Conservation (phyloP, 1,140 invertebrate genomes). For the Aphaenogaster floridana region DNA sequence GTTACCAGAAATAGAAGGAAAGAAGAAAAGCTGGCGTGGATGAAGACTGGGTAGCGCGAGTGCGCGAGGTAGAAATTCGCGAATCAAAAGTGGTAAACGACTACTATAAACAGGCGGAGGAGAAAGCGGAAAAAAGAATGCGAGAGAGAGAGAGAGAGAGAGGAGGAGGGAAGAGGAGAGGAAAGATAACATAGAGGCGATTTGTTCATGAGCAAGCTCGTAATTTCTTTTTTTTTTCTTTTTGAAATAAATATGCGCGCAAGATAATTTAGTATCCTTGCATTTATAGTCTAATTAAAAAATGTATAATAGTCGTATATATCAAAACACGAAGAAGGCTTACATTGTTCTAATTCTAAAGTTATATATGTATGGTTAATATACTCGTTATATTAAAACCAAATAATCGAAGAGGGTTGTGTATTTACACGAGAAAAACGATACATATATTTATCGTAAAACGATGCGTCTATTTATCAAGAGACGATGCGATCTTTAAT, state of each 20-base stretch:
- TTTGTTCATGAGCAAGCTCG: neutral
- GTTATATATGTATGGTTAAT: neutral
- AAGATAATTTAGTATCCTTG: neutral
- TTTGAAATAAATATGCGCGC: neutral
- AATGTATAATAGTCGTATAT: neutral
- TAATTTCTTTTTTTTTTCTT: neutral
- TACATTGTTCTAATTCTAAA: neutral
- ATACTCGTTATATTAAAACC: neutral
- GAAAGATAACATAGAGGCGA: neutral
- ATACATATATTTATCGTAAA: neutral
- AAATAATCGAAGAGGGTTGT: neutral
- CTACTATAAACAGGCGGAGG: constrained; percentile 31
- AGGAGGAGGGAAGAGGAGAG: neutral
- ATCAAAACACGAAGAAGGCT: neutral
- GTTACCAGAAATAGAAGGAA: constrained; percentile 43
- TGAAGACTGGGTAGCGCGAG: constrained; percentile 31
- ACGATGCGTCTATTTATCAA: neutral
- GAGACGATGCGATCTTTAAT: too few species aligned
- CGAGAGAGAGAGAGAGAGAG: neutral
- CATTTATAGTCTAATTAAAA: neutral
- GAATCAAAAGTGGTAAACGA: constrained; percentile 30
- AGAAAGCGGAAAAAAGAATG: constrained; percentile 9
- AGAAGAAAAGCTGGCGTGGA: constrained; percentile 36
- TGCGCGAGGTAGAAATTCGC: constrained; percentile 24
- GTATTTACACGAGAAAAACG: neutral